Evolutionary conservation across 2,797 vertebrate genomes (phyloP), one percentile per base, ranked within the genome.

Genomic region (Moxostoma hubbsi): DNA sequence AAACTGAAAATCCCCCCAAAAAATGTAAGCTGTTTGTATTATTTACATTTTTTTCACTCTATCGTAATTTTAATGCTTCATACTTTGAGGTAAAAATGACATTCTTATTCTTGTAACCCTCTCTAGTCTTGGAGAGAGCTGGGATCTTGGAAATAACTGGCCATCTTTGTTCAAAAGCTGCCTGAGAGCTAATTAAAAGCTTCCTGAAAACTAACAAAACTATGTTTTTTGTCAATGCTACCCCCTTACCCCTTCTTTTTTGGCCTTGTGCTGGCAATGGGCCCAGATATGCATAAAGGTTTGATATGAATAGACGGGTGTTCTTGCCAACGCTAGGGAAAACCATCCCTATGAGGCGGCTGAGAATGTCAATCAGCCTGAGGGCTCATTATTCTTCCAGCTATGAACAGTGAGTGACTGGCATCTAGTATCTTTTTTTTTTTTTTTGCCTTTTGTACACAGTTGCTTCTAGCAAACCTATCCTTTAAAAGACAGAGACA

Each of bases 221-320:
- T 57, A 49, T 71, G 64, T 79, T 77, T 75, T 84, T 43, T 81
- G 80, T 76, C 83, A 61, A 24, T 64, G 54, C 74, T 72, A 36
- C 36, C 83, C 80, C 75, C 81, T 61, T 49, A 16, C 70, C 66
- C 70, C 73, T 55, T 77, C 73, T 55, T 82, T 58, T 77, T 58
- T 75, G 75, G 53, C 71, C 70, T 18, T n/a, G 64, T 9, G 69
- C 65, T 87, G 82, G 81, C 81, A 69, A 71, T 73, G 62, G 74
- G 79, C 82, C 86, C 86, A 55, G 77, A 86, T 77, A 75, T 80
- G 77, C 85, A 86, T 83, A 85, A 85, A 86, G 43, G 63, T 61
- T 43, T 68, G 49, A 74, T 81, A 84, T 80, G 80, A 79, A 69
- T 66, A 18, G 50, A 43, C 49, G 73, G 79, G 43, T 50, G 53